Evolutionary conservation across 2,797 vertebrate genomes (phyloP).

Genomic region (Petrocephalus sullivani): DNA sequence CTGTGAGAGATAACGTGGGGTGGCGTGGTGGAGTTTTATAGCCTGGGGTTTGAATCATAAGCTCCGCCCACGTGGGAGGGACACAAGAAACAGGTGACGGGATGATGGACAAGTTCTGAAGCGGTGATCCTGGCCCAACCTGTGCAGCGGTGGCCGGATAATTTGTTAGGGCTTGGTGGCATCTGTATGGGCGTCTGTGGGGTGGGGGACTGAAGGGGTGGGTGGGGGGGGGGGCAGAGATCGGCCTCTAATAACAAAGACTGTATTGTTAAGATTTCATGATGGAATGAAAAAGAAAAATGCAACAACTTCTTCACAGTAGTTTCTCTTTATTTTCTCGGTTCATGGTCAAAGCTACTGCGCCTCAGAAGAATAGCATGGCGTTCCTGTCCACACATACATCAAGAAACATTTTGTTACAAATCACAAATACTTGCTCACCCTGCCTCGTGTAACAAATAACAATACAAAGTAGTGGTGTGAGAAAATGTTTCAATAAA

Average conservation of each 20-base stretch:
- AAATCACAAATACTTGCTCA: no score
- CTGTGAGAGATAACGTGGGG: not conserved
- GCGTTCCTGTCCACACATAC: not conserved
- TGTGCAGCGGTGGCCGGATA: not conserved
- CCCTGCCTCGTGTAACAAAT: no score
- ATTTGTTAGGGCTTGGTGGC: slow-evolving; percentile 10
- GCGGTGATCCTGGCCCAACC: slow-evolving; percentile 29
- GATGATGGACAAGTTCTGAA: not conserved
- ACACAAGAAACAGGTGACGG: slow-evolving; percentile 37
- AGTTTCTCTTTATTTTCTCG: not conserved
- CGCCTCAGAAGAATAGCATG: not conserved
- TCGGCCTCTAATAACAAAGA: not conserved
- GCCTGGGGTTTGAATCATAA: not conserved
- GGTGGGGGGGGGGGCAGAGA: not conserved
- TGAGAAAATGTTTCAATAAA: no score
- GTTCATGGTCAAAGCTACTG: not conserved
- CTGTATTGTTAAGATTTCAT: not conserved
- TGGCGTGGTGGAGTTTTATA: not conserved
- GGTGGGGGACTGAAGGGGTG: not conserved
- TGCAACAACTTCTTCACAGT: not conserved
- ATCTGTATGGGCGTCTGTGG: slow-evolving; percentile 13
- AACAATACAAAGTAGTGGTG: no score
- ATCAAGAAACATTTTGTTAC: no score
- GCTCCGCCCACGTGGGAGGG: slow-evolving; percentile 22
- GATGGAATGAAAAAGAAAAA: not conserved